Base-by-base conservation (phyloP, 1,140 invertebrate genomes). In the Sitophilus oryzae region DNA sequence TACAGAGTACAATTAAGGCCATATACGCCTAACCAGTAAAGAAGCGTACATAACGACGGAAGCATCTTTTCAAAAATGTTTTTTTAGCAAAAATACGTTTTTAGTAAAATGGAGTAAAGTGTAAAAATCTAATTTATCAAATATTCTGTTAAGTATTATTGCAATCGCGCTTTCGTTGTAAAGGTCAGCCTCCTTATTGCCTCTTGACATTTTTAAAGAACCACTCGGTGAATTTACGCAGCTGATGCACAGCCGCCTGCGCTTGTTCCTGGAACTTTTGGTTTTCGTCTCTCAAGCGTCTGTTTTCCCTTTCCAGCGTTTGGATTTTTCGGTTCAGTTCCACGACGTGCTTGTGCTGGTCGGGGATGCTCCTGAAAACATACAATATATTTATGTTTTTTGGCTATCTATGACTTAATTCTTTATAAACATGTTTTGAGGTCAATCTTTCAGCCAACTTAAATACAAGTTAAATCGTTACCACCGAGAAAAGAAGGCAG, bases 201-300 rank as follows among this genome's bases (percentile, higher is more conserved):
- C 83, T 79, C 69, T 92, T 88, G 59, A 92, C 89, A 21, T 88
- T 92, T 65, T 88, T 82, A 66, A 92, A 91, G 63, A 94, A 92
- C 91, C 92, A 96, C 70, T 95, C 91, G 6, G 91, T 93, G 71
- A 94, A 93, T 61, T 87, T 84, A 16, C 89, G 79, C 8, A 96
- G 78, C 66, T 95, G 91, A 62, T 90, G 86, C 8, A 90, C 88
- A 18, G 91, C 91, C 21, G 86, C 85, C 53, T 91, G 86, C 14
- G 88, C 91, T 70, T 94, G 91, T 58, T 93, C 89, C 62, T 92
- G 87, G 9, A 94, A 73, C 30, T 90, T 81, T 6, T 83, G 79
- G 73, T 96, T 96, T 67, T 94, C 89, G 38, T 89, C 84, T 25
- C 86, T 76, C 40, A 96, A 73, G 38, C 88, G 79, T 47, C 85